These are phyloP conservation scores for Pemphigus obesinymphae DNA, from an alignment of 1,140 invertebrate genomes.

Conservation along the genomic window DNA sequence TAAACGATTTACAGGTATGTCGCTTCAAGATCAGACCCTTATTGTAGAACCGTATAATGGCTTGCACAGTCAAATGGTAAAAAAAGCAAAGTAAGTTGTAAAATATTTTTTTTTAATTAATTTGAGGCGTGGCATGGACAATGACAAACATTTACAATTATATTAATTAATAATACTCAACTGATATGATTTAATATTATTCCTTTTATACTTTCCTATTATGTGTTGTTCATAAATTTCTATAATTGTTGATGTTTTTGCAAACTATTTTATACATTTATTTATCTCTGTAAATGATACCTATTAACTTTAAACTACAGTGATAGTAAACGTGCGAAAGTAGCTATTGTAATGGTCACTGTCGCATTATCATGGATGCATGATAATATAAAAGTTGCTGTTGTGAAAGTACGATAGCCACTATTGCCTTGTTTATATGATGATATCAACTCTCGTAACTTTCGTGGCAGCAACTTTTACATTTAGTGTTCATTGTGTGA, in stretches of 20 bases:
- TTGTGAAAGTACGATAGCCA: too few relatives aligned
- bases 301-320: too few relatives aligned
- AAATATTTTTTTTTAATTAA: not conserved
- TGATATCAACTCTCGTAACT: too few relatives aligned
- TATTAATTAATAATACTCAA: not conserved
- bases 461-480: too few relatives aligned
- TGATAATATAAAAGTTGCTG: too few relatives aligned
- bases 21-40: conserved; percentile 6
- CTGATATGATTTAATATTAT: not conserved
- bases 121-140: not conserved
- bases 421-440: too few relatives aligned
- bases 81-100: conserved; percentile 24
- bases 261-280: not conserved
- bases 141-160: not conserved
- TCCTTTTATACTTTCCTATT: not conserved
- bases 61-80: conserved; percentile 31
- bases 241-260: not conserved
- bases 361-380: too few relatives aligned
- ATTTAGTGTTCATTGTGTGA: too few relatives aligned
- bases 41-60: conserved; percentile 25
- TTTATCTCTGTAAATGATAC: not conserved
- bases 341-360: too few relatives aligned
- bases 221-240: not conserved
- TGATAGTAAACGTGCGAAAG: too few relatives aligned
- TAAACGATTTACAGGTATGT: conserved; percentile 9